Evolutionary conservation across 92 coral and sea anemone genomes (phyloP).

Genomic region (Desmophyllum pertusum): DNA sequence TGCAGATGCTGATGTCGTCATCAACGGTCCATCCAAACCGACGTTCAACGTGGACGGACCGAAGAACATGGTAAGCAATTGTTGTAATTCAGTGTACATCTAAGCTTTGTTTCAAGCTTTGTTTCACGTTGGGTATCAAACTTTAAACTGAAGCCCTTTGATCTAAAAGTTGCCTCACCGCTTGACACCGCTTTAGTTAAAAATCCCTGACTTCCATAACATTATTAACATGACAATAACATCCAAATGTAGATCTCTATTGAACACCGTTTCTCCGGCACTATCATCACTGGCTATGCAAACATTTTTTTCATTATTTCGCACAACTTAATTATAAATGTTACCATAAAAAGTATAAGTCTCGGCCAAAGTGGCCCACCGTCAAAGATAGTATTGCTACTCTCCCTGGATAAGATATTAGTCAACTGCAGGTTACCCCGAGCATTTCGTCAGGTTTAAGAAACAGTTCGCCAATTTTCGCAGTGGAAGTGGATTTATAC

Average conservation of each 20-base stretch:
- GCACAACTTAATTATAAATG: no score
- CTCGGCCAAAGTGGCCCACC: no score
- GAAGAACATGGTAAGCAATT: constrained; percentile 12
- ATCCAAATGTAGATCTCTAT: no score
- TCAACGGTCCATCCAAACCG: constrained; percentile 10
- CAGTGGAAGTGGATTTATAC: no score
- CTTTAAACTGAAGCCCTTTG: neutral
- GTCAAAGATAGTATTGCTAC: neutral
- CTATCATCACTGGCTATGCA: no score
- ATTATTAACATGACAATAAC: no score
- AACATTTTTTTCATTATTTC: no score
- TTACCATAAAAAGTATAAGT: no score
- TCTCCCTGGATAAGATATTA: neutral
- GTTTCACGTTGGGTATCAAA: neutral
- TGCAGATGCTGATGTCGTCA: constrained; percentile 19
- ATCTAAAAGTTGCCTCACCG: neutral
- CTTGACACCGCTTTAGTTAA: no score
- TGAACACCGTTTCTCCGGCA: no score
- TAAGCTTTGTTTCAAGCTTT: neutral
- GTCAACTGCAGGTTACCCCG: no score
- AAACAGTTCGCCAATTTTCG: neutral
- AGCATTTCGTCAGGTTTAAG: neutral
- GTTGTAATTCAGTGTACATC: neutral
- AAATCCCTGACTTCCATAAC: no score
- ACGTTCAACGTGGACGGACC: neutral